These are phyloP conservation scores for Cecropterus lyciades DNA, from an alignment of 1,140 invertebrate genomes.

Conservation along the genomic window DNA sequence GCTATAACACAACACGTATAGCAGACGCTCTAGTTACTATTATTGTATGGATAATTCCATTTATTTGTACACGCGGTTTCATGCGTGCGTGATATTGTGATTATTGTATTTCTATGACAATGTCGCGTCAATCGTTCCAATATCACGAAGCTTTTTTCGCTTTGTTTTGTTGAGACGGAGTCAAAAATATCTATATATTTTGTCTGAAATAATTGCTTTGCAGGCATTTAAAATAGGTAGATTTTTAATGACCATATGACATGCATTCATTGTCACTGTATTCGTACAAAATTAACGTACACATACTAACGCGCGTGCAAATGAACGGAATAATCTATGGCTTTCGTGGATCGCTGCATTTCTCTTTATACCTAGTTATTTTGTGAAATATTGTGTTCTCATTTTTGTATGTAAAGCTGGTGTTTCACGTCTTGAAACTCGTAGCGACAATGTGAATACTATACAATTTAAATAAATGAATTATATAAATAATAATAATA, in stretches of 20 bases:
- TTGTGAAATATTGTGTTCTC: conserved; percentile 81
- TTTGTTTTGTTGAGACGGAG: too few species aligned
- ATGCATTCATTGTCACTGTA: neutral
- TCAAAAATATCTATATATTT: too few species aligned
- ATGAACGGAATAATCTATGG: conserved; percentile 44
- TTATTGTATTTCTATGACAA: too few species aligned
- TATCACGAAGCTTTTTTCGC: too few species aligned
- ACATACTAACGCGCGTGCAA: neutral
- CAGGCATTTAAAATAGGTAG: too few species aligned
- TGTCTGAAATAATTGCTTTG: too few species aligned
- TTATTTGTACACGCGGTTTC: neutral
- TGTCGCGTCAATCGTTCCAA: too few species aligned
- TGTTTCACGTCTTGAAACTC: conserved; percentile 77
- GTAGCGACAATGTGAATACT: conserved; percentile 82
- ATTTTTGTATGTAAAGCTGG: conserved; percentile 79
- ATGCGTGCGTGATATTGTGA: neutral
- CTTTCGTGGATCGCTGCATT: conserved; percentile 79
- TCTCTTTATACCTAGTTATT: conserved; percentile 75
- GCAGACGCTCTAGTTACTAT: conserved; percentile 64
- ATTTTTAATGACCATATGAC: neutral
- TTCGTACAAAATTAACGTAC: neutral
- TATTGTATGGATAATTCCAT: conserved; percentile 25
- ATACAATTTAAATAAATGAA: conserved; percentile 84
- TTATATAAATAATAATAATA: conserved; percentile 78
- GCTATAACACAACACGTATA: conserved; percentile 60